Evolutionary conservation across 2,888 invertebrate genomes (phyloP), one percentile per base, ranked within the genome.

Genomic region (Orgyia antiqua): DNA sequence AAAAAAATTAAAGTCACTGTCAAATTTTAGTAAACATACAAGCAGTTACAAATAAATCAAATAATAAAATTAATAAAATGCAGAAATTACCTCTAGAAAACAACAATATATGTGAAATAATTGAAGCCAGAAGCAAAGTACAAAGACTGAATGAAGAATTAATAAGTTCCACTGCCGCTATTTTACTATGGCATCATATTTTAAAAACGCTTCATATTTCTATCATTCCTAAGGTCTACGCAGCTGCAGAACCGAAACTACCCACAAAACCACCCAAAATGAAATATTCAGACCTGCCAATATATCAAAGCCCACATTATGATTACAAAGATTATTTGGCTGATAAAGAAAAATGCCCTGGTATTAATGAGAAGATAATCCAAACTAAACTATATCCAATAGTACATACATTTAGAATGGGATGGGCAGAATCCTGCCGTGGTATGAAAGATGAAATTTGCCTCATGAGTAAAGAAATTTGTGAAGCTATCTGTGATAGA

Each of bases 241-340:
- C 53, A 0, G 68, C 76, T 0, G n/a, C 63, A 6, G 11, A 11
- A 10, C 48, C 47, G 0, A 21, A 37, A 1, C 36, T 33, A 0
- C 30, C 46, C 54, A 19, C 52, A 18, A 68, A 40, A 29, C 79
- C 79, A 1, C 70, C 76, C 0, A 54, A 56, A 2, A 78, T 78
- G 76, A 75, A 58, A 33, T 75, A 67, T 29, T 60, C 56, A 31
- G 79, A 82, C 2, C 39, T 83, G 0, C 71, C 79, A 0, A 10
- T 78, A 0, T 77, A 80, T 47, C 33, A 56, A 26, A 48, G 57
- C 1, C 79, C 75, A 0, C 75, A 79, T 30, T 45, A 49, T 6
- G 66, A 69, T 1, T 79, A 77, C 36, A 72, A 76, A 33, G 60
- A 72, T 0, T 62, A 63, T 3, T 0, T 53, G 0, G 62, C 43